Base-by-base conservation (phyloP, 2,888 invertebrate genomes). In the Limenitis camilla region DNA sequence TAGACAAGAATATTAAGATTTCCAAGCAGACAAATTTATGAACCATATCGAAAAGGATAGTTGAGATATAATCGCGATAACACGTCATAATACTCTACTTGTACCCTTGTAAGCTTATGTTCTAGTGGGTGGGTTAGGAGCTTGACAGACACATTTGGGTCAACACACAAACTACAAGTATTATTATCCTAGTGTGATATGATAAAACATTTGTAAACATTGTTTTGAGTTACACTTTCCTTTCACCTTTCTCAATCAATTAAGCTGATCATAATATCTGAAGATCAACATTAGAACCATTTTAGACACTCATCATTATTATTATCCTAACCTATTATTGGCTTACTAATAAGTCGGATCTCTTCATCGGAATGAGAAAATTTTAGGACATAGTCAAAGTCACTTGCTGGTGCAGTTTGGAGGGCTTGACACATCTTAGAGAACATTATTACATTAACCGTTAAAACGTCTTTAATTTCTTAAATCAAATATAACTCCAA, bases 81-180 rank as follows among this genome's bases (percentile, higher is more conserved):
- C 43, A 39, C 42, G 49, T 43, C 49, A 50, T n/a, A n/a, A n/a
- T 42, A 50, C 38, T 36, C 45, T 45, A 36, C 36, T 44, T 43
- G 43, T 39, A 11, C 49, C 30, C 30, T 30, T 32, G 49, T 32
- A 39, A 40, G 31, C 43, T 32, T 32, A 28, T 32, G 49, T 43
- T 6, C 29, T 31, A 30, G 45, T 45, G 45, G 45, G 45, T 45
- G 45, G 45, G 29, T 11, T 29, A 6, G 6, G 6, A 30, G 38
- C 45, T 19, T 19, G 30, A 45, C 45, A 36, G 45, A 45, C 45
- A 36, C 29, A 45, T 36, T 36, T 38, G 45, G 45, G 45, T 29
- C 45, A 45, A 36, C 5, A 19, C 29, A 45, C 38, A 30, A 45
- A 38, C 36, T 45, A 29, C 36, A 45, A 19, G 35, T 36, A 45